Evolutionary conservation across 2,888 invertebrate genomes (phyloP), one percentile per base, ranked within the genome.

Genomic region (Syrista parreyssii): DNA sequence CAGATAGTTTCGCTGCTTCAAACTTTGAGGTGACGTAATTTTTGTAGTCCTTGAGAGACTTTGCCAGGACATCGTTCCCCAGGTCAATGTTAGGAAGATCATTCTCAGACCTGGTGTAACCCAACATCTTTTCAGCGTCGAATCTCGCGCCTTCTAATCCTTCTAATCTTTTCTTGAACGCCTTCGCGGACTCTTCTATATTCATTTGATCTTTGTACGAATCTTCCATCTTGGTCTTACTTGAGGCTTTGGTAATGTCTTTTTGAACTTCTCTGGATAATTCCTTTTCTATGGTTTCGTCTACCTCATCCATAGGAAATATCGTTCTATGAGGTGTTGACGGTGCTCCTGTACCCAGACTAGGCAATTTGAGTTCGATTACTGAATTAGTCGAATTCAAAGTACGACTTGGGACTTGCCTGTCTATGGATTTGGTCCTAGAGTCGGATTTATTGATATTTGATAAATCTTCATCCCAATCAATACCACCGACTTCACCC

Each of bases 1-100:
- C 9, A 55, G 55, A 2, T 55, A 55, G 55, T 23, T 55, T 55
- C 2, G 55, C 55, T 55, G 55, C 23, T 55, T 23, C 55, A 23
- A 71, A 71, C 4, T 33, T 86, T 23, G 88, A 87, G 74, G 86
- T 83, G 85, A 88, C 85, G 79, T 89, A 90, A 12, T 88, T 86
- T 71, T 88, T 88, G 82, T 90, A 90, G 76, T 89, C 88, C 80
- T 88, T 85, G 71, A 89, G 75, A 3, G 88, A 89, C 33, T 88
- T 83, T 71, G 87, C 87, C 30, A 89, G 83, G 4, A 90, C 87
- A 35, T 90, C 87, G 74, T 90, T 90, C 79, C 90, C 89, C 76
- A 89, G 78, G 69, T 89, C 90, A 68, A 89, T 79, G n/a, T 88
- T 88, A 31, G 90, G 89, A 9, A 89, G 78, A 30, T 89, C 89